phyloP scores from a whole-genome alignment of 2,888 invertebrate genomes.

The Herminia tarsipennalis region DNA sequence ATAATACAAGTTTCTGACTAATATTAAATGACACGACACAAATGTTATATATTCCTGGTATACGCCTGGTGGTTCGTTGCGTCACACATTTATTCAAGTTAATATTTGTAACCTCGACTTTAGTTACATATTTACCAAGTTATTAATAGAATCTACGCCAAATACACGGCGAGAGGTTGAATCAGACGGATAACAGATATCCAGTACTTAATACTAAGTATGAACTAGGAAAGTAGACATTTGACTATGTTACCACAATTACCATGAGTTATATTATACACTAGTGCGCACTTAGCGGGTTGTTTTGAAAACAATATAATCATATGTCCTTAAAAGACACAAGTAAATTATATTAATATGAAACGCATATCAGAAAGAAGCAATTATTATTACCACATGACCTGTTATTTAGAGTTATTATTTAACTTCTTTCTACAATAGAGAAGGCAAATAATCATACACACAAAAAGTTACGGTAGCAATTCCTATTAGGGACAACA shows the following conservation, averaged over 20 bases:
- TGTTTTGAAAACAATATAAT: too few species aligned
- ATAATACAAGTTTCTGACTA: conserved; percentile 20
- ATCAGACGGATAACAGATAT: conserved; percentile 37
- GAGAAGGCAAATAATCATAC: too few species aligned
- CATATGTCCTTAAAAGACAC: too few species aligned
- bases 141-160: conserved; percentile 68
- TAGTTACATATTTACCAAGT: conserved; percentile 69
- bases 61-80: conserved; percentile 25
- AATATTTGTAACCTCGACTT: conserved; percentile 72
- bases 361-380: too few species aligned
- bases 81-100: conserved; percentile 57
- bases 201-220: conserved; percentile 8
- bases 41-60: conserved; percentile 25
- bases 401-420: too few species aligned
- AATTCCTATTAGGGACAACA: too few species aligned
- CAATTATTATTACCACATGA: too few species aligned
- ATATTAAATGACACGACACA: conserved; percentile 25
- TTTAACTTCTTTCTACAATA: too few species aligned
- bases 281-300: not conserved
- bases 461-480: too few species aligned
- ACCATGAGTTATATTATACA: not conserved
- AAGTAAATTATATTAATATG: too few species aligned
- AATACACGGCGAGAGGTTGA: conserved; percentile 57
- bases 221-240: conserved; percentile 1
- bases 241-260: not conserved